Evolutionary conservation across 2,797 vertebrate species (phyloP), one percentile per base, ranked within the genome.

Genomic region (Pogonophryne albipinna): DNA sequence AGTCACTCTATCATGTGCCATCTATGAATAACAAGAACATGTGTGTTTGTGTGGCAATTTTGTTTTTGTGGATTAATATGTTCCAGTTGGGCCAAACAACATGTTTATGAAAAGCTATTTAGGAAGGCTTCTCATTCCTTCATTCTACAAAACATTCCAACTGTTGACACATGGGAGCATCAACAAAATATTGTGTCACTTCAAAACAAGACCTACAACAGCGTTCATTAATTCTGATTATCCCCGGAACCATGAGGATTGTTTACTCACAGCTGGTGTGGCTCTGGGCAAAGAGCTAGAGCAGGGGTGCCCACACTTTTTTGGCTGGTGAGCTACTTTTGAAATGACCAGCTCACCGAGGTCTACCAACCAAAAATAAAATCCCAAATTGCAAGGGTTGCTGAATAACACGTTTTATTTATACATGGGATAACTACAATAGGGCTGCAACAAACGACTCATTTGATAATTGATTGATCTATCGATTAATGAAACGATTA

Each of bases 1-100:
- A 85, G 46, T 79, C 78, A 79, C 58, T 71, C 75, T 7, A 62
- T 71, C 82, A 66, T 68, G 44, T 64, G 52, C 46, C 38, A 61
- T 27, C 20, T 23, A 53, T 16, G 2, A 44, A 45, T 7, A 46
- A 17, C 27, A 4, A 6, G 55, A 15, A 45, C 10, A 64, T 20
- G 0, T 15, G 8, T 16, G 1, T 38, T 10, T n/a, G 2, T 41
- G 15, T 20, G 16, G 44, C 16, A 15, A 20, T 17, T 2, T n/a
- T n/a, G 34, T 27, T 65, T 66, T 53, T 56, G 53, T 17, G 4
- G 23, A 19, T 2, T 52, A 4, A 17, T 8, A 15, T 56, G 62
- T 57, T 51, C n/a, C 41, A 20, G 10, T 62, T 63, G 10, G 45
- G 2, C 15, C 9, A 61, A 55, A 1, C 6, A 34, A 20, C 1